These are phyloP conservation scores for Australoheros facetus DNA, from an alignment of 2,797 vertebrate genomes.

Conservation along the genomic window DNA sequence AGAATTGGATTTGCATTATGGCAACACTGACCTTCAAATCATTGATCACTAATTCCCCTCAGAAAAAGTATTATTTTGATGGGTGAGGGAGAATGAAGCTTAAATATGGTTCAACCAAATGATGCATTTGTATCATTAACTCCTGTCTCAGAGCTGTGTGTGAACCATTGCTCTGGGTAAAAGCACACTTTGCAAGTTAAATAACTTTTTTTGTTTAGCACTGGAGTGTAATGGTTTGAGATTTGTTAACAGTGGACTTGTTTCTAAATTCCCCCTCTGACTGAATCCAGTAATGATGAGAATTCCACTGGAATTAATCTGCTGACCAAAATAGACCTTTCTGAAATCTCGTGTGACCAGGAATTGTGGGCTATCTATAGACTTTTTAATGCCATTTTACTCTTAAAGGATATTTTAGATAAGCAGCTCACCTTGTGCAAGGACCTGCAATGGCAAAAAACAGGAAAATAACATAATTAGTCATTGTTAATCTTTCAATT, in stretches of 20 bases:
- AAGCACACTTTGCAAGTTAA: too few species aligned
- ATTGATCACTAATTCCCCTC: too few species aligned
- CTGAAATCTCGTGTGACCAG: background rate
- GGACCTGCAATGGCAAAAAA: conserved; percentile 36
- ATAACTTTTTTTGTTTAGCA: background rate
- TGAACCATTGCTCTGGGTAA: background rate
- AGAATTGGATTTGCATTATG: too few species aligned
- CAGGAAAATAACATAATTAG: background rate
- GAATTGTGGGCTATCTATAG: background rate
- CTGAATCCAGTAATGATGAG: background rate
- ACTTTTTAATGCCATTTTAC: background rate
- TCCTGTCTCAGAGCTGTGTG: background rate
- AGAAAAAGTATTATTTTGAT: too few species aligned
- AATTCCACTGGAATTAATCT: background rate
- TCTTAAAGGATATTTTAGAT: too few species aligned
- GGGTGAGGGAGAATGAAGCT: background rate
- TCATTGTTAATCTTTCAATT: background rate
- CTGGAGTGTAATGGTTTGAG: background rate
- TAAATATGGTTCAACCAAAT: background rate
- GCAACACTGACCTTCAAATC: too few species aligned
- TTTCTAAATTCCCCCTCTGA: background rate
- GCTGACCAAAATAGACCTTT: background rate
- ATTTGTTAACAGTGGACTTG: background rate
- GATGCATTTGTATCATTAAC: background rate
- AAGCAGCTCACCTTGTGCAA: conserved; percentile 25